Conservation (phyloP, 2,113 vertebrate species). For the Brachirus orientalis region DNA sequence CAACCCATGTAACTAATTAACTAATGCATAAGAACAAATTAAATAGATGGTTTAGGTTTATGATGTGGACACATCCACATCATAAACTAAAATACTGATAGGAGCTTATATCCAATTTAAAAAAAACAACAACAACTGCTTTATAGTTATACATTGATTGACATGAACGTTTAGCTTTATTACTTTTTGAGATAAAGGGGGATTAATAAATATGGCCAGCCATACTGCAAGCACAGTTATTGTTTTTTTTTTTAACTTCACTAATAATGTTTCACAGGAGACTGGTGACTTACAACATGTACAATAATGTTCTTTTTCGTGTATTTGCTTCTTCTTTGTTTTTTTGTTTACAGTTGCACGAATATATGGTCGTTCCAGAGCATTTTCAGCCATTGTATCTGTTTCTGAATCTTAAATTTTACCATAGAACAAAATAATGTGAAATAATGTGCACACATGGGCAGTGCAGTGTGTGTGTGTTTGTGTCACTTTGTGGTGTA, state of each 20-base stretch:
- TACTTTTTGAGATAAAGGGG: too few species aligned
- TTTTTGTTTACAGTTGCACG: too few species aligned
- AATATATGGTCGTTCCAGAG: too few species aligned
- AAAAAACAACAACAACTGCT: not conserved
- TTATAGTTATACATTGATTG: not conserved
- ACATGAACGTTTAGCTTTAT: too few species aligned
- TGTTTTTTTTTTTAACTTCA: too few species aligned
- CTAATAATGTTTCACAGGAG: too few species aligned
- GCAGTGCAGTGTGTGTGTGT: slow-evolving; percentile 17
- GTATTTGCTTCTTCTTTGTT: too few species aligned
- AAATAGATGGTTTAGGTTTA: not conserved
- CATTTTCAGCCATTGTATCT: slow-evolving; percentile 36
- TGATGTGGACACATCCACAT: too few species aligned
- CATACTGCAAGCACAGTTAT: too few species aligned
- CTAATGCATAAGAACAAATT: not conserved
- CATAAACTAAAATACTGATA: not conserved
- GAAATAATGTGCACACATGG: slow-evolving; percentile 17
- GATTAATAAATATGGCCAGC: too few species aligned
- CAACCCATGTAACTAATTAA: slow-evolving; percentile 1
- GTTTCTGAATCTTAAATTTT: slow-evolving; percentile 39
- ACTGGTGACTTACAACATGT: too few species aligned
- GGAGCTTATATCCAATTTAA: slow-evolving; percentile 9
- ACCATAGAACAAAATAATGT: slow-evolving; percentile 46
- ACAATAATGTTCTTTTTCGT: too few species aligned
- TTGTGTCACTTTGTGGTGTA: slow-evolving; percentile 47